phyloP scores from a whole-genome alignment of 2,113 vertebrate genomes.

The Vidua macroura region DNA sequence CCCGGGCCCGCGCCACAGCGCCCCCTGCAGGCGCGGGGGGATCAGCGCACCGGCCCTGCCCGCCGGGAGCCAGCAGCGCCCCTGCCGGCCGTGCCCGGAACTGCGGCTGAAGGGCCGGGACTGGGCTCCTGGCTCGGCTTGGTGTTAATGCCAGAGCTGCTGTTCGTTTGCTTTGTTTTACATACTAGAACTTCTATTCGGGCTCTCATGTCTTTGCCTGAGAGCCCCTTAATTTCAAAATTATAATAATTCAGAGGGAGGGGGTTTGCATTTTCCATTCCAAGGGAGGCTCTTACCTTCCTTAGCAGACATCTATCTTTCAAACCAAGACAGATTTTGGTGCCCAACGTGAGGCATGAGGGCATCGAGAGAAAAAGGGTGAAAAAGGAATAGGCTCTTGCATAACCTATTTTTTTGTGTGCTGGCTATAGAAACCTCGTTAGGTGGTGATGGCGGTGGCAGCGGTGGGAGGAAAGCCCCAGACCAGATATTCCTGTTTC shows the following conservation, averaged over 20 bases:
- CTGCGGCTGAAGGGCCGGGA: neutral
- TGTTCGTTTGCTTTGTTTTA: neutral
- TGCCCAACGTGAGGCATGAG: accelerated
- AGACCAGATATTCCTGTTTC: neutral
- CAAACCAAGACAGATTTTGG: neutral
- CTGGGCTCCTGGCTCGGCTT: neutral
- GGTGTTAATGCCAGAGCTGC: no score
- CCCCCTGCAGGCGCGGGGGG: neutral
- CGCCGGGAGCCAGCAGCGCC: neutral
- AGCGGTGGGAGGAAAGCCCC: no score
- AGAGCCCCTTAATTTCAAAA: neutral
- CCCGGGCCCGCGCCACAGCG: neutral
- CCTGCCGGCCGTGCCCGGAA: neutral
- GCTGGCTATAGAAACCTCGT: neutral
- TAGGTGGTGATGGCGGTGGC: neutral
- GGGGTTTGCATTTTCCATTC: neutral
- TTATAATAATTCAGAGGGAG: neutral
- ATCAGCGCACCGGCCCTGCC: neutral
- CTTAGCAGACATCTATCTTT: neutral
- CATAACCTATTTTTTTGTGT: neutral
- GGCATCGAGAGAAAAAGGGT: neutral
- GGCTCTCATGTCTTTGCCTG: no score
- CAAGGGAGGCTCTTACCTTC: neutral
- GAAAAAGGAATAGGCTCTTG: neutral
- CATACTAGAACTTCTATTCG: neutral